Evolutionary conservation across 2,113 vertebrate species (phyloP).

Genomic region (Erinaceus europaeus): DNA sequence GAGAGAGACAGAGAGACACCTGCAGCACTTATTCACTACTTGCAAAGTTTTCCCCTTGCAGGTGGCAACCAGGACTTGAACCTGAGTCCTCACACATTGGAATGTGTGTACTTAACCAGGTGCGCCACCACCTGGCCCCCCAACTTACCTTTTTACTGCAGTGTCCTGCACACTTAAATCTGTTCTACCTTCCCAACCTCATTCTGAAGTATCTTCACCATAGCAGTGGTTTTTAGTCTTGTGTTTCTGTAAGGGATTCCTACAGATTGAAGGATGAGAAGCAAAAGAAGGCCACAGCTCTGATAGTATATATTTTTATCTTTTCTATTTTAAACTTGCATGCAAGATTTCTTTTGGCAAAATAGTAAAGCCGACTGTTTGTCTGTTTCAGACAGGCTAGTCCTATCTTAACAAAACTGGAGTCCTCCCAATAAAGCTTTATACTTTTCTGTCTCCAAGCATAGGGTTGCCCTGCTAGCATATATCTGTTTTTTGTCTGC

Average conservation of each 20-base stretch:
- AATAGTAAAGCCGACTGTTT: not conserved
- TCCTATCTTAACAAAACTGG: constrained; percentile 39
- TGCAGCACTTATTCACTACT: too few relatives aligned
- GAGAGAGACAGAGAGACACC: too few relatives aligned
- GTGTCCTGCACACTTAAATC: not conserved
- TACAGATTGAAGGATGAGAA: not conserved
- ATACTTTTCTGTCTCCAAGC: not conserved
- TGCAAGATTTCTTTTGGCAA: constrained; percentile 21
- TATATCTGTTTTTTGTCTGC: not conserved
- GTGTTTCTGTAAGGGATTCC: not conserved
- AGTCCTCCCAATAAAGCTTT: not conserved
- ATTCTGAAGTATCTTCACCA: not conserved
- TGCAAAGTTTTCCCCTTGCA: too few relatives aligned
- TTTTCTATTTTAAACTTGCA: not conserved
- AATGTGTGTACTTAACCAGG: too few relatives aligned
- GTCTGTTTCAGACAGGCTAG: not conserved
- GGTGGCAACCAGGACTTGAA: too few relatives aligned
- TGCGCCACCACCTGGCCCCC: too few relatives aligned
- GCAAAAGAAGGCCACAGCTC: not conserved
- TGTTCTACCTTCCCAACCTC: not conserved
- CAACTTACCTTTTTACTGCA: too few relatives aligned
- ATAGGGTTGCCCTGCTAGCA: not conserved
- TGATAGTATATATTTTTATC: not conserved
- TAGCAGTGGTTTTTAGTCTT: not conserved
- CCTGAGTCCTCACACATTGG: too few relatives aligned